Conservation (phyloP, 1,140 invertebrate species). For the Monochamus saltuarius region DNA sequence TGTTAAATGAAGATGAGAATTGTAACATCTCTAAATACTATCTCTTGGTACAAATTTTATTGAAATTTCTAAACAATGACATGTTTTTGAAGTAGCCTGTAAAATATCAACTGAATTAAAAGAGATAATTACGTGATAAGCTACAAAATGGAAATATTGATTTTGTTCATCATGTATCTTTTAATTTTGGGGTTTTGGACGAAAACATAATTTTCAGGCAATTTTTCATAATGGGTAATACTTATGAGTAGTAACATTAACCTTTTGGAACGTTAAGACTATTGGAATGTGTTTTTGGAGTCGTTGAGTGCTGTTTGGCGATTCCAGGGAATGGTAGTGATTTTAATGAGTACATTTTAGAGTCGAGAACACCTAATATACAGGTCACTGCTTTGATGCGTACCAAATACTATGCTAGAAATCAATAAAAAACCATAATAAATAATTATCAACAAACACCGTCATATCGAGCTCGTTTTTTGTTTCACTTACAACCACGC, state of each 20-base stretch:
- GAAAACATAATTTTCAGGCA: too few species aligned
- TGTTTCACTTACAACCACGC: slow-evolving; percentile 45
- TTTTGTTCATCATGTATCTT: too few species aligned
- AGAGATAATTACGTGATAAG: too few species aligned
- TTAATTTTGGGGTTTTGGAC: too few species aligned
- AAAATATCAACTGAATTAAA: too few species aligned
- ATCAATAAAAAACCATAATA: slow-evolving; percentile 34
- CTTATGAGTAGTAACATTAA: background rate
- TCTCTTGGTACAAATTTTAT: too few species aligned
- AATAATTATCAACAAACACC: slow-evolving; percentile 50
- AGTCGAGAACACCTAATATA: slow-evolving; percentile 47
- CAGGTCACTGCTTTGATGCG: slow-evolving; percentile 48
- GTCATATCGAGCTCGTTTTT: slow-evolving; percentile 43
- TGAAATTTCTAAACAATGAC: too few species aligned
- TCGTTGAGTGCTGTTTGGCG: background rate
- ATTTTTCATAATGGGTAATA: background rate
- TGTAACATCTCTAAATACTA: too few species aligned
- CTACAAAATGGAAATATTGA: too few species aligned
- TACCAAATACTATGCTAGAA: slow-evolving; percentile 33
- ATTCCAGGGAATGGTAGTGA: slow-evolving; percentile 10
- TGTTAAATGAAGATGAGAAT: too few species aligned
- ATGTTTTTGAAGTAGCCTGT: too few species aligned
- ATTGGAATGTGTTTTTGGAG: slow-evolving; percentile 1
- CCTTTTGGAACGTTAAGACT: background rate
- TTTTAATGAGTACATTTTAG: slow-evolving; percentile 40